These are phyloP conservation scores for Fragum fragum DNA, from an alignment of 2,888 invertebrate genomes.

Conservation along the genomic window DNA sequence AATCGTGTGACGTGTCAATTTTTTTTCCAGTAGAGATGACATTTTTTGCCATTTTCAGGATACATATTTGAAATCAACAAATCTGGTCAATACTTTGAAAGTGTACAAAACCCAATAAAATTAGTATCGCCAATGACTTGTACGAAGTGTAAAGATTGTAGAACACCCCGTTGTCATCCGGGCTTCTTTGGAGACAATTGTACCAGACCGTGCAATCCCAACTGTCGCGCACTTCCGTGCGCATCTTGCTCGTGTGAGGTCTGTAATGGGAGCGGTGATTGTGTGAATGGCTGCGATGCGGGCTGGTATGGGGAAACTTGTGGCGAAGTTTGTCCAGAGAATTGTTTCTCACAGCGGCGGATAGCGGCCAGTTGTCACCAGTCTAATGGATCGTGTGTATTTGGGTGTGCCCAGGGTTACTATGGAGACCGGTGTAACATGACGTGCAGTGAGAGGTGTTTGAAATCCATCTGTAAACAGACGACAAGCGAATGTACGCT, in stretches of 20 bases:
- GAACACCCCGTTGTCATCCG: slow-evolving; percentile 30
- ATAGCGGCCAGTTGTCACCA: slow-evolving; percentile 39
- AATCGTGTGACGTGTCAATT: too few species aligned
- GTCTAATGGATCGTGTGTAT: slow-evolving; percentile 41
- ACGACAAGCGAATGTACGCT: slow-evolving; percentile 45
- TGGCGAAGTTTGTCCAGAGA: slow-evolving; percentile 53
- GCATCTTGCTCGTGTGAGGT: slow-evolving; percentile 49
- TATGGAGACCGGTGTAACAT: slow-evolving; percentile 58
- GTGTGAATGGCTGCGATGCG: slow-evolving; percentile 57
- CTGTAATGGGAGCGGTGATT: slow-evolving; percentile 49
- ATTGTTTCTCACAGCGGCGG: slow-evolving; percentile 31
- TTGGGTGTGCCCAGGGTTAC: slow-evolving; percentile 50
- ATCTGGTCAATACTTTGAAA: too few species aligned
- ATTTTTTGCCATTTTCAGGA: too few species aligned
- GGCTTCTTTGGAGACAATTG: slow-evolving; percentile 49
- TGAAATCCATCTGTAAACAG: slow-evolving; percentile 46
- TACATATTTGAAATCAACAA: too few species aligned
- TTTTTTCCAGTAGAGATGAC: too few species aligned
- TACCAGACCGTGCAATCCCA: slow-evolving; percentile 45
- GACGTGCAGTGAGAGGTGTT: slow-evolving; percentile 51
- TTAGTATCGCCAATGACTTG: slow-evolving; percentile 33
- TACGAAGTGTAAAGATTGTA: slow-evolving; percentile 37
- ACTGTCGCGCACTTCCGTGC: slow-evolving; percentile 55
- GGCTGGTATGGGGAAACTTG: slow-evolving; percentile 58
- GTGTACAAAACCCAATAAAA: too few species aligned